A percentile compares a stretch with the other conserved stretches of the same genome.
phyloP scores from a whole-genome alignment of 2,888 invertebrate genomes.

The Cosmopolites sordidus region DNA sequence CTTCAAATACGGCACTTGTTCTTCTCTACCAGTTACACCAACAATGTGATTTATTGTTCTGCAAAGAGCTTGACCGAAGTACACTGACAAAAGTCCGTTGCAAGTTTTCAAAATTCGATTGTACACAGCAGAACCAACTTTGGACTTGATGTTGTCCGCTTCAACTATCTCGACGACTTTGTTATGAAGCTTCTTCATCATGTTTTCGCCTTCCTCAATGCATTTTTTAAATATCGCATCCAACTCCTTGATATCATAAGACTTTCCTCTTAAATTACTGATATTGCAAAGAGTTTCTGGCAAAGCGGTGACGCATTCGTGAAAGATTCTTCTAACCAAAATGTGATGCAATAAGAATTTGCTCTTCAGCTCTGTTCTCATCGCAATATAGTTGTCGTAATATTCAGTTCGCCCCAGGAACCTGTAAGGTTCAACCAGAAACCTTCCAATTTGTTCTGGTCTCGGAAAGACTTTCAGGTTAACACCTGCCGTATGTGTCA shows the following conservation, averaged over 20 bases:
- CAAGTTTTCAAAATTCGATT: slow-evolving; percentile 29
- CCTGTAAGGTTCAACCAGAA: slow-evolving; percentile 55
- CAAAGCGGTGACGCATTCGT: slow-evolving; percentile 52
- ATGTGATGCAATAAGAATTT: slow-evolving; percentile 60
- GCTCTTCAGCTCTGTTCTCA: slow-evolving; percentile 54
- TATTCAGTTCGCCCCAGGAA: slow-evolving; percentile 60
- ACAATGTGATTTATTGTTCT: slow-evolving; percentile 62
- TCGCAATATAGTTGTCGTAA: slow-evolving; percentile 56
- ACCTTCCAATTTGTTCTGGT: slow-evolving; percentile 47
- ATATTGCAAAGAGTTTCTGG: slow-evolving; percentile 52
- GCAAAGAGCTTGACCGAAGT: slow-evolving; percentile 64
- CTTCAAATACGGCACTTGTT: slow-evolving; percentile 59
- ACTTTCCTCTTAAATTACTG: slow-evolving; percentile 27
- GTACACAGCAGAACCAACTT: slow-evolving; percentile 23
- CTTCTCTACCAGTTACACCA: slow-evolving; percentile 52
- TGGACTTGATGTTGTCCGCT: slow-evolving; percentile 30
- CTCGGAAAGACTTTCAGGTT: slow-evolving; percentile 59
- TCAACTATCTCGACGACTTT: slow-evolving; percentile 32
- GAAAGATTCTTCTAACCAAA: slow-evolving; percentile 58
- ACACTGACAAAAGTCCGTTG: slow-evolving; percentile 53
- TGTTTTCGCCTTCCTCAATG: slow-evolving; percentile 30
- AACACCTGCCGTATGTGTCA: slow-evolving; percentile 61
- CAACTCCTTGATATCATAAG: slow-evolving; percentile 35
- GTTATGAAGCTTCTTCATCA: slow-evolving; percentile 35
- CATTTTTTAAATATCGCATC: slow-evolving; percentile 33